Evolutionary conservation across 2,797 vertebrate genomes (phyloP).

Genomic region (Streptopelia turtur): DNA sequence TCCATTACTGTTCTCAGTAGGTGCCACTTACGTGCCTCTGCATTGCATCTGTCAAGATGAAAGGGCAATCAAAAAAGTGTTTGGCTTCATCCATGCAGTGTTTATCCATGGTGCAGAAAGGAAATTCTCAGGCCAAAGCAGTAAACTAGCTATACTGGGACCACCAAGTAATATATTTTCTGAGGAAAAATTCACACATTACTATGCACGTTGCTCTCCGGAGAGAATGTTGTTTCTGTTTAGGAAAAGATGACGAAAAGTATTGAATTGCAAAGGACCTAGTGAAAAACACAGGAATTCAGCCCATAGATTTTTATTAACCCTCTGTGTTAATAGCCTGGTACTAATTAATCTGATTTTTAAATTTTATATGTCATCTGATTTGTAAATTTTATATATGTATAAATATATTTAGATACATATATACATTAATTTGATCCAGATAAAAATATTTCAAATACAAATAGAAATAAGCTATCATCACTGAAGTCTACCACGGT

Average conservation of each 20-base stretch:
- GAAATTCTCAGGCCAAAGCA: background rate
- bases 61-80: conserved; percentile 3
- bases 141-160: background rate
- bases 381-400: background rate
- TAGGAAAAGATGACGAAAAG: background rate
- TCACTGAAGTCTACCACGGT: background rate
- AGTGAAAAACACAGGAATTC: background rate
- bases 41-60: conserved; percentile 45
- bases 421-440: background rate
- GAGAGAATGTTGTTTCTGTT: background rate
- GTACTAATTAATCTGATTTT: background rate
- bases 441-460: background rate
- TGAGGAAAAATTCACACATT: background rate
- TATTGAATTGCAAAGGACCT: background rate
- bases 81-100: background rate
- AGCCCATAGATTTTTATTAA: background rate
- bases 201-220: background rate
- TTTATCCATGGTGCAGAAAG: background rate
- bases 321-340: background rate
- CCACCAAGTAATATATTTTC: background rate
- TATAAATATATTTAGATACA: background rate
- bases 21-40: conserved; percentile 40
- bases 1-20: conserved; percentile 59
- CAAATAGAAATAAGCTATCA: background rate
- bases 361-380: background rate